phyloP scores from a whole-genome alignment of 2,888 invertebrate species.

The Drosophila sordidapex region DNA sequence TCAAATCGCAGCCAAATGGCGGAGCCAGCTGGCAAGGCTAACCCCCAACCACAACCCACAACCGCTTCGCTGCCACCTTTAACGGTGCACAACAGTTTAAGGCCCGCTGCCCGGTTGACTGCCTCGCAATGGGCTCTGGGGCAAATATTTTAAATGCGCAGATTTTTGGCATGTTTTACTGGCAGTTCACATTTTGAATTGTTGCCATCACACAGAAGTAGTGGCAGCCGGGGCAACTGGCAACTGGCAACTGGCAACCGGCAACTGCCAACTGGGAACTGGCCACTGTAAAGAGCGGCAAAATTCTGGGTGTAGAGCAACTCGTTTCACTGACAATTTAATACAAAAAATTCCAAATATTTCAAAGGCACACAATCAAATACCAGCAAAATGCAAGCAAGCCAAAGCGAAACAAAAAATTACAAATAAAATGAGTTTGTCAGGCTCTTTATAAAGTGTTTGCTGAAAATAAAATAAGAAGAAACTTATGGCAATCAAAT shows the following conservation, averaged over 20 bases:
- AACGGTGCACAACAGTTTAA: constrained; percentile 45
- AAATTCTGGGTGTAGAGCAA: constrained; percentile 21
- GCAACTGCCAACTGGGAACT: background rate
- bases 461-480: constrained; percentile 23
- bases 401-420: constrained; percentile 12
- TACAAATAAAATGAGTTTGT: constrained; percentile 52
- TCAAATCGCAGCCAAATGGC: constrained; percentile 71
- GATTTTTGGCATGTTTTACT: constrained; percentile 81
- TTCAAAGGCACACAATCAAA: constrained; percentile 59
- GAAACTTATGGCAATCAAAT: constrained; percentile 15
- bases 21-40: constrained; percentile 53
- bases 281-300: constrained; percentile 4
- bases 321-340: constrained; percentile 80
- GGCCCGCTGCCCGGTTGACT: constrained; percentile 64
- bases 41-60: background rate
- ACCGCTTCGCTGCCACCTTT: background rate
- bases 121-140: constrained; percentile 76
- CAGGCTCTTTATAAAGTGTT: constrained; percentile 51
- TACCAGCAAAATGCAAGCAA: constrained; percentile 17
- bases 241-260: background rate
- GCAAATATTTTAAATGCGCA: constrained; percentile 80
- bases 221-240: constrained; percentile 2
- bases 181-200: constrained; percentile 80
- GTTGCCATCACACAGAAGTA: constrained; percentile 56
- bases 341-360: constrained; percentile 77